Evolutionary conservation across 2,888 invertebrate species (phyloP).

Genomic region (Drosophila putrida): DNA sequence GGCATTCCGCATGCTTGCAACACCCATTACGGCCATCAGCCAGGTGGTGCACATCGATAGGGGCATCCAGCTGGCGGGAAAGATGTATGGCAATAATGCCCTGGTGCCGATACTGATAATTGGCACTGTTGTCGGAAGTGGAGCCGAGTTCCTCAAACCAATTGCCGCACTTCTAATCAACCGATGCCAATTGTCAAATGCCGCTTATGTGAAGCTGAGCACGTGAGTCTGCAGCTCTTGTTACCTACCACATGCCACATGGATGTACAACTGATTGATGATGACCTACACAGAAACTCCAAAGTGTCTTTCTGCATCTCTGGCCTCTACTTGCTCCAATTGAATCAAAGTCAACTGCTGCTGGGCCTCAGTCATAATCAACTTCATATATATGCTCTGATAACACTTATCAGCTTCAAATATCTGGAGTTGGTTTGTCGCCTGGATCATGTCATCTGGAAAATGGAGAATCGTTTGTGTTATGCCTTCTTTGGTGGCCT

Average conservation of each 20-base stretch:
- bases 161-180: constrained; percentile 62
- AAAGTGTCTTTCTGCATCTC: constrained; percentile 60
- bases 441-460: constrained; percentile 61
- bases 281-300: constrained; percentile 59
- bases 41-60: constrained; percentile 65
- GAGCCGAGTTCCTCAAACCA: constrained; percentile 67
- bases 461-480: constrained; percentile 49
- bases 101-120: constrained; percentile 61
- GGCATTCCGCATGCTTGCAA: constrained; percentile 51
- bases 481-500: constrained; percentile 67
- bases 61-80: constrained; percentile 48
- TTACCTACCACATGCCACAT: constrained; percentile 1
- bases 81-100: constrained; percentile 51
- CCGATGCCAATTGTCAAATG: constrained; percentile 56
- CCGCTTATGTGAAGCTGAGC: constrained; percentile 61
- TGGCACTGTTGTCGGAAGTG: constrained; percentile 69
- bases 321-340: constrained; percentile 44
- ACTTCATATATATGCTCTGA: constrained; percentile 43
- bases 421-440: constrained; percentile 46
- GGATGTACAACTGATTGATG: constrained; percentile 4
- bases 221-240: constrained; percentile 50
- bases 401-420: constrained; percentile 45
- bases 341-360: constrained; percentile 31
- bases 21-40: constrained; percentile 53
- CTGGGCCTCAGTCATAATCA: constrained; percentile 33